Evolutionary conservation across 2,888 invertebrate genomes (phyloP).

Genomic region (Sclerodermus sp.): DNA sequence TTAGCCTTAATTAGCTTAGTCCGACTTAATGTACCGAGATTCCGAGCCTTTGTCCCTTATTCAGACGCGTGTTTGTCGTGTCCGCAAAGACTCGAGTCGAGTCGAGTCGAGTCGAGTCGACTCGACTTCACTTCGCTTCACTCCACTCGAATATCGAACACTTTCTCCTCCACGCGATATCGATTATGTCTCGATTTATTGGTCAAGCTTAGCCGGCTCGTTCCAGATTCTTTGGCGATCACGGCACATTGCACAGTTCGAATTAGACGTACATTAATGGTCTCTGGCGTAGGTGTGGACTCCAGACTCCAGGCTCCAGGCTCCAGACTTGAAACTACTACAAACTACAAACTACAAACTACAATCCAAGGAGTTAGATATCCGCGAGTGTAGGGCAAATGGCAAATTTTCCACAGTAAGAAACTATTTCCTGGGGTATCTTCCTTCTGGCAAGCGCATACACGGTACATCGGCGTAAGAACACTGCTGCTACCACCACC

Average conservation of each 20-base stretch:
- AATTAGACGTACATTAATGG: constrained; percentile 34
- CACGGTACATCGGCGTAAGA: no score
- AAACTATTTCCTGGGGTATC: no score
- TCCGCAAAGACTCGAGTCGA: constrained; percentile 2
- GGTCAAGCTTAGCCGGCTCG: constrained; percentile 28
- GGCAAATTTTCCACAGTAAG: no score
- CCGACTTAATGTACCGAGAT: constrained; percentile 31
- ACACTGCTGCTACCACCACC: no score
- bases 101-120: constrained; percentile 15
- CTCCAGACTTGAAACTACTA: no score
- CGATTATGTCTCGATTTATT: constrained; percentile 45
- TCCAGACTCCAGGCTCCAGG: background rate
- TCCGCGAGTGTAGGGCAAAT: no score
- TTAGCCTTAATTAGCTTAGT: constrained; percentile 41
- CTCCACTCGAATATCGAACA: constrained; percentile 30
- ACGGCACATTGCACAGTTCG: constrained; percentile 22
- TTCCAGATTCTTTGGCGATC: constrained; percentile 36
- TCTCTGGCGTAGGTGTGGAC: constrained; percentile 29
- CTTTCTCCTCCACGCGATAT: constrained; percentile 34
- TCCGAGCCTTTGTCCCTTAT: constrained; percentile 34
- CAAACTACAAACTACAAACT: no score
- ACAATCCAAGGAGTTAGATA: no score
- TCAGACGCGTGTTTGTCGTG: constrained; percentile 8
- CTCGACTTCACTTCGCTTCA: constrained; percentile 17
- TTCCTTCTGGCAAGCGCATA: no score